Base-by-base conservation (phyloP, 2,888 invertebrate species). In the Anodontia alba region DNA sequence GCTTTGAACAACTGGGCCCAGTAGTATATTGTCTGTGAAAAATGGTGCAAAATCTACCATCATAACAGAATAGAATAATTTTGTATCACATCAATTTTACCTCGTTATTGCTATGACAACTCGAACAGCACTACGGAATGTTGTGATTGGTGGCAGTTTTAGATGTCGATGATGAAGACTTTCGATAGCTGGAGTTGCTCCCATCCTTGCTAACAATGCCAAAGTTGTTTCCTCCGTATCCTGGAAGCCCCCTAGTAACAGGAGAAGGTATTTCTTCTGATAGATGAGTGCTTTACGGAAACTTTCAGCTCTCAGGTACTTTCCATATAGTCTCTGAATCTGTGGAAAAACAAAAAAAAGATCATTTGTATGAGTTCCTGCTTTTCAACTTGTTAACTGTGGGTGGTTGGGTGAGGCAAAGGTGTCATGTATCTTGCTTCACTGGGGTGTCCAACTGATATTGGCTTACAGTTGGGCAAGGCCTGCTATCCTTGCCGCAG, bases 221-320 rank as follows among this genome's bases (percentile, higher is more conserved):
- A 96, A 84, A 0, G 96, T 96, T 89, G 93, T 95, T 87, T 90
- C 95, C 84, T 94, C 94, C 23, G 91, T 90, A 76, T 94, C 95
- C 93, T 96, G 96, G 95, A 94, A 96, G 66, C 95, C 96, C 83
- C 93, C 95, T 66, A 97, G 93, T 79, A 97, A 96, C 23, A 97
- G 96, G 84, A 97, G 96, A 74, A 99, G 95, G 94, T 98, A 98
- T 29, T 97, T 96, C 95, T 99, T 99, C 95, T 99, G 99, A 96
- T 97, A 98, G 73, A 97, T 96, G 74, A 99, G 95, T 20, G 98
- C 97, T 94, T 98, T 98, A 79, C 97, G 96, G 90, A 97, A 97
- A 92, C 98, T 98, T 93, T 98, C 97, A 5, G 97, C 96, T 43
- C 97, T 96, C 87, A 98, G 95, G 93, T 97, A 97, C 90, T 96